A percentile compares a stretch with the other conserved stretches of the same genome.
These are phyloP conservation scores for Tenualosa ilisha DNA, from an alignment of 2,797 vertebrate genomes.

Conservation along the genomic window DNA sequence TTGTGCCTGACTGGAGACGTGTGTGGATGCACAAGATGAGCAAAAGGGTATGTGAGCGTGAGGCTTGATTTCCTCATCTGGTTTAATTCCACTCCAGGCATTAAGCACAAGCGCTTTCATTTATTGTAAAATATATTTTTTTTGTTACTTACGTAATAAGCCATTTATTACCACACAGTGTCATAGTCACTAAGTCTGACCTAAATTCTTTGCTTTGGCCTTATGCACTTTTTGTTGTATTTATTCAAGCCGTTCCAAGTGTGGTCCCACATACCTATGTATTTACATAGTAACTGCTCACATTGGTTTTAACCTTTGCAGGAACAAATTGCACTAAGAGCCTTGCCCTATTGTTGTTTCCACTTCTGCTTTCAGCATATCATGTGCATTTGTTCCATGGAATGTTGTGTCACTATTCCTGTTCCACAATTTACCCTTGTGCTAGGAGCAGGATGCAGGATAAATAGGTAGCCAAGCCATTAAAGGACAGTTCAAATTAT, in stretches of 20 bases:
- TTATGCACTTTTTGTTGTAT: not conserved
- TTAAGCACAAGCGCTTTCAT: not conserved
- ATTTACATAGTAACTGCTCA: conserved; percentile 2
- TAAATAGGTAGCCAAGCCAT: not conserved
- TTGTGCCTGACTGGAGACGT: not conserved
- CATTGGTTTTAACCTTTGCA: not conserved
- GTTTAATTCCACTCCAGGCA: not conserved
- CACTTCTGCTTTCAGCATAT: not conserved
- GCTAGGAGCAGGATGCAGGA: not conserved
- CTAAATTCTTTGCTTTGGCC: not conserved
- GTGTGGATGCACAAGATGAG: conserved; percentile 1
- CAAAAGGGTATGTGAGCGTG: not conserved
- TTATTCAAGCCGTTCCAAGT: not conserved
- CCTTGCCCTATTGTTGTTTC: not conserved
- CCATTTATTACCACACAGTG: not conserved
- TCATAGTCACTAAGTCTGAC: not conserved
- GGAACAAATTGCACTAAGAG: not conserved
- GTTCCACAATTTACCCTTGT: not conserved
- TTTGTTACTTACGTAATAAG: conserved; percentile 11
- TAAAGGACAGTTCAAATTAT: not conserved
- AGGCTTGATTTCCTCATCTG: not conserved
- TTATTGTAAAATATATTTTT: not conserved
- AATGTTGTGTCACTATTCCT: not conserved
- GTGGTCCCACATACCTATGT: not conserved
- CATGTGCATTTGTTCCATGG: not conserved